phyloP scores from a whole-genome alignment of 2,797 vertebrate species.

The Sardinella longiceps region DNA sequence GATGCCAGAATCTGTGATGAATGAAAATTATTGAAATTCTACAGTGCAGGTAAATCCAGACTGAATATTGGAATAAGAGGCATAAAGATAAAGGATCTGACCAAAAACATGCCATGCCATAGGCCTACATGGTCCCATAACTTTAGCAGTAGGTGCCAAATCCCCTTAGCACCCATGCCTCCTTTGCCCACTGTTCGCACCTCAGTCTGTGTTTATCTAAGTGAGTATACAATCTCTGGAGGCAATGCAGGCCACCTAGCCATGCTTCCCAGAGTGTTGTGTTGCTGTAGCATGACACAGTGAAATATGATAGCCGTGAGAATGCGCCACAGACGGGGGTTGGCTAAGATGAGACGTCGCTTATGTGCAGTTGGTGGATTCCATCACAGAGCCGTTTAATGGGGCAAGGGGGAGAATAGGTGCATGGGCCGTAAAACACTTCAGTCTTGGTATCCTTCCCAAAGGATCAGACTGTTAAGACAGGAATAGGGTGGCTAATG shows the following conservation, averaged over 20 bases:
- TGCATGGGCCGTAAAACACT: not conserved
- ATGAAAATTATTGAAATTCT: too few relatives aligned
- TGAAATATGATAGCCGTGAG: slow-evolving; percentile 61
- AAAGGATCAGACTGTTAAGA: not conserved
- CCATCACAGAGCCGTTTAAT: slow-evolving; percentile 21
- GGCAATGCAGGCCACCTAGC: slow-evolving; percentile 8
- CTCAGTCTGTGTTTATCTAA: slow-evolving; percentile 36
- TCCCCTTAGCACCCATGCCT: not conserved
- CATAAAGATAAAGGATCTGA: not conserved
- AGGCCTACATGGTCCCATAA: not conserved
- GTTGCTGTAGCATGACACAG: slow-evolving; percentile 31
- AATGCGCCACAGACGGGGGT: slow-evolving; percentile 42
- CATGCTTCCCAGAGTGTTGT: slow-evolving; percentile 35
- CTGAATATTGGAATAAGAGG: too few relatives aligned
- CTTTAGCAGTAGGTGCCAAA: not conserved
- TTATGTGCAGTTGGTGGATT: slow-evolving; percentile 31
- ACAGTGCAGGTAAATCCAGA: too few relatives aligned
- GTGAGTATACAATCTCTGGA: slow-evolving; percentile 33
- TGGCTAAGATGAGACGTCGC: slow-evolving; percentile 11
- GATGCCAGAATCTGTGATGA: not conserved
- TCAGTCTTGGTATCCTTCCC: not conserved
- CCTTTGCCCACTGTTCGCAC: slow-evolving; percentile 27
- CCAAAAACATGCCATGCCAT: not conserved
- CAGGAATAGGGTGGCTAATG: not conserved
- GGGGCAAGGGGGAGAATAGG: not conserved